phyloP scores from a whole-genome alignment of 2,797 vertebrate genomes.

The Atherinosoma microstoma region DNA sequence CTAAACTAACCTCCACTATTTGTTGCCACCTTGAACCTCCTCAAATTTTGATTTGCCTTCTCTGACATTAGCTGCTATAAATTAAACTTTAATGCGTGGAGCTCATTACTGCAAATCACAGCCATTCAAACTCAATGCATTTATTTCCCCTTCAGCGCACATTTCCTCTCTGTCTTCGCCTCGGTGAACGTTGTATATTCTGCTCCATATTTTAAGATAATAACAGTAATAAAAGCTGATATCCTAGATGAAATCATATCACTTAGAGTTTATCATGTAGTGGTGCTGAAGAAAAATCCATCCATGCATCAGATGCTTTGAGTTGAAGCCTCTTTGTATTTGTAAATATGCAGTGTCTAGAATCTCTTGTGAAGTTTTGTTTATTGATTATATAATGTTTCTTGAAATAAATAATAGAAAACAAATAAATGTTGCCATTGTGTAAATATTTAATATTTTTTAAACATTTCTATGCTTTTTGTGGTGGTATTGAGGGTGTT shows the following conservation, averaged over 20 bases:
- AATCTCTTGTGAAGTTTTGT: conserved; percentile 24
- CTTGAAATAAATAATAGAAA: conserved; percentile 21
- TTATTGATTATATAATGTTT: conserved; percentile 17
- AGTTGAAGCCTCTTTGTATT: conserved; percentile 27
- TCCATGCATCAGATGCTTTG: conserved; percentile 31
- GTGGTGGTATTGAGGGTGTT: not conserved
- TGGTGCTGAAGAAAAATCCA: conserved; percentile 30
- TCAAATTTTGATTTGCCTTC: conserved; percentile 78
- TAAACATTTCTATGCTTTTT: not conserved
- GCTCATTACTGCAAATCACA: conserved; percentile 85
- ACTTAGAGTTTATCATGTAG: conserved; percentile 53
- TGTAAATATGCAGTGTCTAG: not conserved
- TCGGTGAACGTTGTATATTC: conserved; percentile 65
- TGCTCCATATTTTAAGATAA: conserved; percentile 69
- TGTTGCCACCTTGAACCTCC: conserved; percentile 79
- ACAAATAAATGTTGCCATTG: not conserved
- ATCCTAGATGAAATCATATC: conserved; percentile 60
- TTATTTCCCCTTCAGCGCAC: conserved; percentile 69
- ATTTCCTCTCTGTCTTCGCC: conserved; percentile 56
- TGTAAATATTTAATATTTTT: not conserved
- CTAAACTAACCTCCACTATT: conserved; percentile 75
- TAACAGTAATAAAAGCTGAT: conserved; percentile 75
- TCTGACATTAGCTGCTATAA: conserved; percentile 79
- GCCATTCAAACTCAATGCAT: conserved; percentile 75
- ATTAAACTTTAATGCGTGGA: conserved; percentile 84